A percentile compares a stretch with the other conserved stretches of the same genome.
Evolutionary conservation across 2,797 vertebrate genomes (phyloP).

Genomic region (Notamacropus eugenii): DNA sequence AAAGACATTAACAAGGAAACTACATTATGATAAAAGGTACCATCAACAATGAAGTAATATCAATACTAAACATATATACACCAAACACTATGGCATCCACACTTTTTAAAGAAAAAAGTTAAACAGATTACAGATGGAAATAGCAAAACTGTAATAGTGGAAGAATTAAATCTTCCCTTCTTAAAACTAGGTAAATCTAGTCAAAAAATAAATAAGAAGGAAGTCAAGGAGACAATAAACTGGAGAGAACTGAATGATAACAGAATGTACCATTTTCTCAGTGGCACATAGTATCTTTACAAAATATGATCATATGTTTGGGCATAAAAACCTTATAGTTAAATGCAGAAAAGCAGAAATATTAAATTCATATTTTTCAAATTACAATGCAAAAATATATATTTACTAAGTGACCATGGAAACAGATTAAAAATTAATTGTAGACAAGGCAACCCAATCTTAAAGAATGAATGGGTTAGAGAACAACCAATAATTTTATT

Average conservation of each 20-base stretch:
- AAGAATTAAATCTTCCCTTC: not conserved
- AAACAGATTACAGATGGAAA: not conserved
- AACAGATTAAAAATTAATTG: not conserved
- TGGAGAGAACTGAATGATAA: not conserved
- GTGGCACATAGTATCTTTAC: not conserved
- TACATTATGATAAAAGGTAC: not conserved
- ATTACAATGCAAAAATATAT: not conserved
- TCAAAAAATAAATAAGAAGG: not conserved
- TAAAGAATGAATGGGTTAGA: not conserved
- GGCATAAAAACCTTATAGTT: not conserved
- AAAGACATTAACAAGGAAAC: not conserved
- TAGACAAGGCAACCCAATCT: not conserved
- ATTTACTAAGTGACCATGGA: not conserved
- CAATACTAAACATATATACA: not conserved
- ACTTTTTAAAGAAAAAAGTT: not conserved
- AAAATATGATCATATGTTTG: not conserved
- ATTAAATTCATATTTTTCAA: not conserved
- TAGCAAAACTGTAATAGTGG: not conserved
- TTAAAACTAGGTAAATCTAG: not conserved
- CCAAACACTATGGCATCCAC: not conserved
- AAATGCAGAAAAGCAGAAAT: not conserved
- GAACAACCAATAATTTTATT: not conserved
- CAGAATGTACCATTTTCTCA: too few species aligned
- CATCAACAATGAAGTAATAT: not conserved
- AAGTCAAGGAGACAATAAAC: not conserved